Percentiles rank a stretch among this genome's conserved stretches.
These are phyloP conservation scores for Anguilla japonica DNA, from an alignment of 2,113 vertebrate species.

Conservation along the genomic window DNA sequence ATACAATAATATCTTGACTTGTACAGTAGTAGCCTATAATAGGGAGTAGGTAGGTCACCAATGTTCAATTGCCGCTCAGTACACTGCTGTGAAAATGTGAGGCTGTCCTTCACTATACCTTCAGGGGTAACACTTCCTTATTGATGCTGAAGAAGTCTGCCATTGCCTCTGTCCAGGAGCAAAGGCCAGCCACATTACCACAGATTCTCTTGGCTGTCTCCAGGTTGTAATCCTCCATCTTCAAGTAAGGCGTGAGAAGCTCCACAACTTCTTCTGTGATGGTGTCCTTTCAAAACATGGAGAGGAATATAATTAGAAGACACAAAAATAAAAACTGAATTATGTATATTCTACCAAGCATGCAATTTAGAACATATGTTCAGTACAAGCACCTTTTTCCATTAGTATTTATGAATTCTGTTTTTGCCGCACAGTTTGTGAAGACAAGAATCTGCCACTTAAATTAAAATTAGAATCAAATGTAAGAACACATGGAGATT, in stretches of 20 bases:
- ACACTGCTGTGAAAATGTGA: background rate
- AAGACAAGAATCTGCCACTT: too few species aligned
- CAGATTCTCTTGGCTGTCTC: constrained; percentile 81
- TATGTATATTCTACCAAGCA: too few species aligned
- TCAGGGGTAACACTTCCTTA: constrained; percentile 83
- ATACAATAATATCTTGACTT: too few species aligned
- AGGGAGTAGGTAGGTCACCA: too few species aligned
- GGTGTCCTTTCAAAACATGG: constrained; percentile 64
- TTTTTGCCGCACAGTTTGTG: too few species aligned
- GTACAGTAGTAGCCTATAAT: too few species aligned
- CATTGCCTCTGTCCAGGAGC: constrained; percentile 85
- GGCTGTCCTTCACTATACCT: constrained; percentile 58
- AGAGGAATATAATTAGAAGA: background rate
- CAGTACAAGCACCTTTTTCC: too few species aligned
- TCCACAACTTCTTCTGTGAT: constrained; percentile 83
- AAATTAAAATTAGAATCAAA: too few species aligned
- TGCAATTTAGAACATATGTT: too few species aligned
- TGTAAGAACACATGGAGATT: too few species aligned
- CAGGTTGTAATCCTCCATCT: constrained; percentile 83
- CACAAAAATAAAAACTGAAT: too few species aligned
- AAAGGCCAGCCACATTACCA: constrained; percentile 82
- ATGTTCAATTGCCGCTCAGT: background rate
- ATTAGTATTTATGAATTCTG: too few species aligned
- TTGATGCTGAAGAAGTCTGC: constrained; percentile 81
- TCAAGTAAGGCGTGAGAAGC: constrained; percentile 74